Base-by-base conservation (phyloP, 2,888 invertebrate genomes). In the Proisotoma minuta region DNA sequence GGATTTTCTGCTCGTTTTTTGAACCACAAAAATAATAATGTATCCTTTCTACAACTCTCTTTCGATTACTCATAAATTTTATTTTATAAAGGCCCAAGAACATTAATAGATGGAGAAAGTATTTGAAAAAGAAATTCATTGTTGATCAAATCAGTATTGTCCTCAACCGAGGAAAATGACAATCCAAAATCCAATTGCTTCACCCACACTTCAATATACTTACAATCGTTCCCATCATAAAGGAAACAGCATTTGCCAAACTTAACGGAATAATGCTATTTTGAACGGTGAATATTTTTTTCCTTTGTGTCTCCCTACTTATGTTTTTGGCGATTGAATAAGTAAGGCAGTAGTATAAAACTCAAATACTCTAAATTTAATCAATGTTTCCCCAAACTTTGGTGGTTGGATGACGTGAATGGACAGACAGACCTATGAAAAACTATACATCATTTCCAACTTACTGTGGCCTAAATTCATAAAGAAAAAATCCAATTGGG, bases 381-480 rank as follows among this genome's bases (percentile, higher is more conserved):
- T 65, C 60, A 54, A 39, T 54, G 29, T 54, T 54, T 54, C 3
- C 23, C 22, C 54, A 61, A 59, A 65, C 51, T 54, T 23, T n/a
- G n/a, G 8, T 34, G 34, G 34, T 53, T 49, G 56, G 58, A 47
- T 65, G 65, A 65, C 65, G 61, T 58, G 64, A 61, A 58, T 65
- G 43, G 61, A 61, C 61, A 59, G 61, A 51, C 56, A 61, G 65
- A 59, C 60, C 47, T 59, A 59, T 65, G 57, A 57, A 57, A 57
- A 65, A 58, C 56, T 58, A 65, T 61, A 61, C 61, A 65, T 61
- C 65, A 65, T 65, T 61, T 65, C 40, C 27, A 34, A 34, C 54
- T 23, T 50, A 50, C 23, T 5, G 3, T 18, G 27, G 52, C 52
- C 52, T 52, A 52, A 52, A 52, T 52, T 27, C 29, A 49, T 22